These are phyloP conservation scores for Colaptes auratus DNA, from an alignment of 2,113 vertebrate species.

Conservation along the genomic window DNA sequence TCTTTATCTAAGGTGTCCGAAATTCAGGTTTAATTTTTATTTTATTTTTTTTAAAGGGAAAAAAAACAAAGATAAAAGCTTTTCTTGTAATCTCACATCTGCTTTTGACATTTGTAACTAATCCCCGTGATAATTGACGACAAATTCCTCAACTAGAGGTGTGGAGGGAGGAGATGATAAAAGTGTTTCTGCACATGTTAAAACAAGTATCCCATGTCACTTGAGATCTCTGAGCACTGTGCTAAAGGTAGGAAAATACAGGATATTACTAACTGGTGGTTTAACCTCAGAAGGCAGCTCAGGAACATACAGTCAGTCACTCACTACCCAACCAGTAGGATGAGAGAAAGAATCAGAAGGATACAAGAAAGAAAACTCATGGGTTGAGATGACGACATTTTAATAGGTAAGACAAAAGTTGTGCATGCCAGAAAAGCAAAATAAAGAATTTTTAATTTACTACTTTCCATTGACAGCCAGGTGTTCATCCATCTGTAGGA, in stretches of 20 bases:
- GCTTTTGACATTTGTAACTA: slow-evolving; percentile 38
- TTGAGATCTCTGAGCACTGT: background rate
- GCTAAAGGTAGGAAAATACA: slow-evolving; percentile 15
- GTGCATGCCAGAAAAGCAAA: background rate
- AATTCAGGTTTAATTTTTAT: background rate
- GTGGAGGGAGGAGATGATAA: slow-evolving; percentile 24
- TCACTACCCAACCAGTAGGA: background rate
- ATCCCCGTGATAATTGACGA: slow-evolving; percentile 40
- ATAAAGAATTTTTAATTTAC: background rate
- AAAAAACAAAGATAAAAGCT: background rate
- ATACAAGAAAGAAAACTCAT: background rate
- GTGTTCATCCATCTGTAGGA: background rate
- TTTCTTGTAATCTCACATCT: background rate
- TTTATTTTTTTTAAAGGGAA: no score
- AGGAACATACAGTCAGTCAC: fast-evolving
- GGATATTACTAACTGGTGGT: background rate
- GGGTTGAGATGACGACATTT: background rate
- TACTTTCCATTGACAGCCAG: fast-evolving
- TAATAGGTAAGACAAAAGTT: background rate
- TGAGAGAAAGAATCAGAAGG: background rate
- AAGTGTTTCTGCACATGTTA: slow-evolving; percentile 61
- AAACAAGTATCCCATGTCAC: slow-evolving; percentile 51
- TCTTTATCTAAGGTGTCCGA: slow-evolving; percentile 23
- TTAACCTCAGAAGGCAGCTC: background rate
- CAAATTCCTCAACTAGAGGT: slow-evolving; percentile 34